A percentile compares a stretch with the other conserved stretches of the same genome.
phyloP scores from a whole-genome alignment of 2,113 vertebrate species.

The Lynx canadensis region DNA sequence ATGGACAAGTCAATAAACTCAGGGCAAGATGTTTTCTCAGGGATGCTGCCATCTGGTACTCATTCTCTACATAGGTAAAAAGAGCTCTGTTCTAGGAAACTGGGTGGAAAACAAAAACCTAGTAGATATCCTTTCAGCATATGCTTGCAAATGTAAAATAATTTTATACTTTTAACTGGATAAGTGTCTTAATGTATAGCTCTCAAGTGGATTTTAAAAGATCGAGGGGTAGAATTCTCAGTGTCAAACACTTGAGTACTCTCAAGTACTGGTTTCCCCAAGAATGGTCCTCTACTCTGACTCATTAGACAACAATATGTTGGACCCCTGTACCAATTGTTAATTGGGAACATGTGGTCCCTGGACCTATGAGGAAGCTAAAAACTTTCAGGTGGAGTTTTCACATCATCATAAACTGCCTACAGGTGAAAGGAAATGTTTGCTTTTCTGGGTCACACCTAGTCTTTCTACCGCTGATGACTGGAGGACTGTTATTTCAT shows the following conservation, averaged over 20 bases:
- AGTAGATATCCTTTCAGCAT: background rate
- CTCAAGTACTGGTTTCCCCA: background rate
- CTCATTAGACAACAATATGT: background rate
- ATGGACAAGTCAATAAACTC: background rate
- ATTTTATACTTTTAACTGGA: background rate
- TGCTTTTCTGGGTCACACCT: slow-evolving; percentile 27
- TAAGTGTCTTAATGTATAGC: background rate
- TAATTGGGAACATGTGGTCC: background rate
- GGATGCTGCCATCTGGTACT: background rate
- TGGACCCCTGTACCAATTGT: background rate
- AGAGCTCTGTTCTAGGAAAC: background rate
- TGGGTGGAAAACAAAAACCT: background rate
- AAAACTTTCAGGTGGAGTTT: background rate
- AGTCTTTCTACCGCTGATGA: background rate
- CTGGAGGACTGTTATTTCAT: background rate
- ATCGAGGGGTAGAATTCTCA: background rate
- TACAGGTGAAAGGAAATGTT: background rate
- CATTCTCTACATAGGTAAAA: background rate
- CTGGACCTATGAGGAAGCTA: background rate
- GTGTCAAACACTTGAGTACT: background rate
- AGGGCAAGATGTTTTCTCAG: background rate
- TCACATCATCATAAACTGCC: background rate
- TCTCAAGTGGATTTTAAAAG: background rate
- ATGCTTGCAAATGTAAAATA: background rate
- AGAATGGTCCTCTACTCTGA: background rate